Base-by-base conservation (phyloP, 1,140 invertebrate genomes). In the Tenebrio molitor region DNA sequence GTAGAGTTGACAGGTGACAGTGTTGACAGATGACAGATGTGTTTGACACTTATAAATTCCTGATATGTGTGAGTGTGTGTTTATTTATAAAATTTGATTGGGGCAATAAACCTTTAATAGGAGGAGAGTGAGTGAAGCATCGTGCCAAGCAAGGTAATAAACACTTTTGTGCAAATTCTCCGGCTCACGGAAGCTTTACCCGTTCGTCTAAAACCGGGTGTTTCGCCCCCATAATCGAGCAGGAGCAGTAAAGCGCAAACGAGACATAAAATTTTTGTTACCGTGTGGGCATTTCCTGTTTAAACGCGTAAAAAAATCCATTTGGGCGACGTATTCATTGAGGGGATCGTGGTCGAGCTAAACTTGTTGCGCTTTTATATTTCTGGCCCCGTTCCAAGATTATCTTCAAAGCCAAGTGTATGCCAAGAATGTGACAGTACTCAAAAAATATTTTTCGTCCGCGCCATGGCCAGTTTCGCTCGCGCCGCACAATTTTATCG, bases 361-460 rank as follows among this genome's bases (percentile, higher is more conserved):
- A 58, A 33, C 23, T 66, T 42, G 64, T 66, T 74, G 73, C 69
- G 69, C 68, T 50, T 68, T 34, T 74, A 74, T 77, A 77, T 79
- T 77, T 70, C 75, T 81, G 79, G 79, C 79, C 62, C n/a, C 1
- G 15, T 39, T 76, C 79, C 79, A 81, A 53, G 42, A 67, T 50
- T 72, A 72, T 72, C 71, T 34, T 58, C 14, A 67, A 72, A 67
- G 63, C 58, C 12, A 36, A 50, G 36, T 67, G 62, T 74, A 75
- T 83, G 82, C 81, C 82, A 83, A 83, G 81, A 83, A 83, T 83
- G 81, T 80, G 80, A 80, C 78, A 79, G 74, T 69, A 77, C 76
- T 78, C 70, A 76, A 78, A 79, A 83, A 77, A 77, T 80, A 79
- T 79, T 78, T 77, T 76, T 74, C 69, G 15, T 66, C 70, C 70